Evolutionary conservation across 2,888 invertebrate genomes (phyloP).

Genomic region (Hirtodrosophila trivittata): DNA sequence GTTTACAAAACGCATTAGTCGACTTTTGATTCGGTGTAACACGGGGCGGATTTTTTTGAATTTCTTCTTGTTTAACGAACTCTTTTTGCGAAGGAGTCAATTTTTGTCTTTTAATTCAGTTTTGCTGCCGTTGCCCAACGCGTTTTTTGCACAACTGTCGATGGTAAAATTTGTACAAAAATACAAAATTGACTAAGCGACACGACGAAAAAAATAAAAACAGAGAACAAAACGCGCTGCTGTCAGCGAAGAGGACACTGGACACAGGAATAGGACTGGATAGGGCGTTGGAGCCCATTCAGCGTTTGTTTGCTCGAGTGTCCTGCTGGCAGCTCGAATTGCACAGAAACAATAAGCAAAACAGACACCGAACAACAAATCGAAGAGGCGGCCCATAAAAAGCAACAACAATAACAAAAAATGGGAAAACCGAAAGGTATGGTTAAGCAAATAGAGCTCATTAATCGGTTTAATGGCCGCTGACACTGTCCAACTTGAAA

Average conservation of each 20-base stretch:
- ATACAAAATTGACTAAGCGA: slow-evolving; percentile 64
- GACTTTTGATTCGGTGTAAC: slow-evolving; percentile 48
- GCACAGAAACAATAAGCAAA: slow-evolving; percentile 68
- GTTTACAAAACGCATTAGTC: slow-evolving; percentile 67
- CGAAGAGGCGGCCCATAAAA: slow-evolving; percentile 42
- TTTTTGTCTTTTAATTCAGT: slow-evolving; percentile 24
- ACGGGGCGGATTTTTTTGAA: neutral
- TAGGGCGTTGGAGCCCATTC: neutral
- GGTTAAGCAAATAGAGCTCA: slow-evolving; percentile 73
- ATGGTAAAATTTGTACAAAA: slow-evolving; percentile 53
- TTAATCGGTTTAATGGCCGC: slow-evolving; percentile 75
- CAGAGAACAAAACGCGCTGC: slow-evolving; percentile 3
- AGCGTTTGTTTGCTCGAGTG: slow-evolving; percentile 56
- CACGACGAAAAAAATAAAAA: slow-evolving; percentile 10
- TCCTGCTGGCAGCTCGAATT: slow-evolving; percentile 72
- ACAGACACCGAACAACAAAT: slow-evolving; percentile 35
- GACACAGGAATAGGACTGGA: neutral
- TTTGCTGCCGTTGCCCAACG: slow-evolving; percentile 67
- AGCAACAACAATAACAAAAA: slow-evolving; percentile 17
- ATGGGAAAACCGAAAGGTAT: slow-evolving; percentile 48
- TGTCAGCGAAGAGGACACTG: slow-evolving; percentile 7
- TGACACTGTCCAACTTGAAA: slow-evolving; percentile 44
- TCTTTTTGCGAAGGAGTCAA: too few species aligned
- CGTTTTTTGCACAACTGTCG: slow-evolving; percentile 72
- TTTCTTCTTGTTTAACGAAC: neutral